A percentile compares a stretch with the other conserved stretches of the same genome.
phyloP scores from a whole-genome alignment of 2,113 vertebrate species.

The Tylochromis polylepis region DNA sequence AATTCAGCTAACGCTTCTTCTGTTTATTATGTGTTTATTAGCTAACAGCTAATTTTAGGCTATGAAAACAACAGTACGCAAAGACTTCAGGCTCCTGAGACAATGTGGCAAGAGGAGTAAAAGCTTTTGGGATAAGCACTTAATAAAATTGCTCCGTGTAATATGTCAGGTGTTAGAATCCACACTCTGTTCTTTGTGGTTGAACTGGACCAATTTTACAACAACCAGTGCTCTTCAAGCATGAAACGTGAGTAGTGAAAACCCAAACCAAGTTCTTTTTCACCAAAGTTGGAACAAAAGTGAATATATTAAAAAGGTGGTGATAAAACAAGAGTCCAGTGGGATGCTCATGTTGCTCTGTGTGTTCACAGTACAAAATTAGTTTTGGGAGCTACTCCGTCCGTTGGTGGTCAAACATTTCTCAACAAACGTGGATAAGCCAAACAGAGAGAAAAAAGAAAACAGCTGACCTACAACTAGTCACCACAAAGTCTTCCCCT shows the following conservation, averaged over 20 bases:
- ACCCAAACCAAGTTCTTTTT: background rate
- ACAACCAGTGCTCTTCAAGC: background rate
- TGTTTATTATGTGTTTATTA: slow-evolving; percentile 27
- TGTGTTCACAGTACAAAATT: background rate
- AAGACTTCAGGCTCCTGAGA: background rate
- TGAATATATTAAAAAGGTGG: background rate
- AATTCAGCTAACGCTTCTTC: background rate
- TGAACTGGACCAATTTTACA: background rate
- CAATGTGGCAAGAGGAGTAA: background rate
- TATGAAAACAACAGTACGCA: background rate
- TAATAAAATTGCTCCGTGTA: background rate
- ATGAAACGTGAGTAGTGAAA: background rate
- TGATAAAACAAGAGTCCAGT: background rate
- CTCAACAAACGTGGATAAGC: background rate
- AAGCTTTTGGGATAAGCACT: background rate
- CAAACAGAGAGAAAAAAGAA: background rate
- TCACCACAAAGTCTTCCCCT: background rate
- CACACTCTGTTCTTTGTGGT: background rate
- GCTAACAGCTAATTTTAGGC: background rate
- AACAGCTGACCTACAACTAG: background rate
- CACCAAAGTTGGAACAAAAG: background rate
- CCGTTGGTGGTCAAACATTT: background rate
- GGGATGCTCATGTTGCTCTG: background rate
- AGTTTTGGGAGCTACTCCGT: background rate
- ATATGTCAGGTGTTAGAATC: background rate